Evolutionary conservation across 1,140 invertebrate species (phyloP).

Genomic region (Cepaea nemoralis): DNA sequence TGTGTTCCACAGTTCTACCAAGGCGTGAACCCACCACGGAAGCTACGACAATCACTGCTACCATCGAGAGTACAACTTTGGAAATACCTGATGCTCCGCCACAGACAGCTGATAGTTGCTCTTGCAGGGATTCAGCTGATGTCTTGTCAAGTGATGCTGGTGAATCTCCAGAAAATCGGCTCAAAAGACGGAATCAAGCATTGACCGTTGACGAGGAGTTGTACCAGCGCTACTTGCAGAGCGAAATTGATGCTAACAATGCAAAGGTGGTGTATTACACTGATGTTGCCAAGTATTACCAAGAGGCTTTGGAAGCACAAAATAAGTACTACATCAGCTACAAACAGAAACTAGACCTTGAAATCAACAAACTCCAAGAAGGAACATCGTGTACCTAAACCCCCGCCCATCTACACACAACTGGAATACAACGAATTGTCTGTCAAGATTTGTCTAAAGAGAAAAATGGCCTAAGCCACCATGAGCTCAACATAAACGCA

Average conservation of each 20-base stretch:
- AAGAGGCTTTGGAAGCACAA: background rate
- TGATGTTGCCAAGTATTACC: background rate
- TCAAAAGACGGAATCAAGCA: background rate
- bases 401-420: background rate
- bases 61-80: conserved; percentile 8
- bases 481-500: too few species aligned
- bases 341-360: background rate
- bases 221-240: conserved; percentile 10
- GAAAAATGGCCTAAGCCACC: too few species aligned
- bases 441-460: too few species aligned
- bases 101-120: background rate
- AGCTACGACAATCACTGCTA: background rate
- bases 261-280: background rate
- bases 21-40: conserved; percentile 1
- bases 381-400: background rate
- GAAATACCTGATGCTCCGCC: background rate
- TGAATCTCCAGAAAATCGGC: background rate
- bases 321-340: background rate
- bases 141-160: background rate
- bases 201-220: background rate
- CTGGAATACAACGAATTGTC: too few species aligned
- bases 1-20: background rate
- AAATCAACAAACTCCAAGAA: background rate
- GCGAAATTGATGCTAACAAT: conserved; percentile 15
- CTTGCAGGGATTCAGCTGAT: background rate